Evolutionary conservation across 1,140 invertebrate species (phyloP).

Genomic region (Zaprionus davidi): DNA sequence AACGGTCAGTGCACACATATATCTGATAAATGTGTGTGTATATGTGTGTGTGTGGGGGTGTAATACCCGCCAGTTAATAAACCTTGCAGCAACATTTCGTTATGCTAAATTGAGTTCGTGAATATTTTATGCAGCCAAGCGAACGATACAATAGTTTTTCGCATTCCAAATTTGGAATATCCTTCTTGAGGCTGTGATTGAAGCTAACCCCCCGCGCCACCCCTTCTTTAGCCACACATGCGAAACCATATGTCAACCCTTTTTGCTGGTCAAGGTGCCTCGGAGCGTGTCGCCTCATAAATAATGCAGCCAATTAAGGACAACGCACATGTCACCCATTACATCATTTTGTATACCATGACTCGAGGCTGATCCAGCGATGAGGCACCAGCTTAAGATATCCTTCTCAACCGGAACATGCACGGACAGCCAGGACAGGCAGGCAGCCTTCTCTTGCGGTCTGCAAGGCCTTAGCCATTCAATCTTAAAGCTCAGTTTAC

Average conservation of each 20-base stretch:
- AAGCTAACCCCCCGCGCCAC: slow-evolving; percentile 18
- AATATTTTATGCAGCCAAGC: slow-evolving; percentile 62
- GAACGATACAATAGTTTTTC: slow-evolving; percentile 56
- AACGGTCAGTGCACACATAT: not conserved
- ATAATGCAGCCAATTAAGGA: slow-evolving; percentile 75
- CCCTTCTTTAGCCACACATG: not conserved
- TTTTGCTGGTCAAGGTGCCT: slow-evolving; percentile 37
- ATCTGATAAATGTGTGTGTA: not conserved
- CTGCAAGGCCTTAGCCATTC: not conserved
- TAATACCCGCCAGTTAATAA: slow-evolving; percentile 9
- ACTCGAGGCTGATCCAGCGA: not conserved
- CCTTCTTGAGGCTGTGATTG: slow-evolving; percentile 44
- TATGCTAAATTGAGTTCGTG: slow-evolving; percentile 72
- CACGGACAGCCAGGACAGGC: slow-evolving; percentile 21
- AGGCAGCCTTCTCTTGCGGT: slow-evolving; percentile 1
- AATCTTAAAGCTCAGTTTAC: not conserved
- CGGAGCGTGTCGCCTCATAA: slow-evolving; percentile 43
- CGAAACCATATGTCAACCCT: slow-evolving; percentile 64
- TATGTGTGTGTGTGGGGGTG: not conserved
- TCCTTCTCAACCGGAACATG: slow-evolving; percentile 46
- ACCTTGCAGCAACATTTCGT: slow-evolving; percentile 42
- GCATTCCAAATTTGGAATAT: slow-evolving; percentile 9
- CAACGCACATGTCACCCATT: slow-evolving; percentile 54
- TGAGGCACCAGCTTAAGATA: slow-evolving; percentile 8
- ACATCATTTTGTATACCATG: slow-evolving; percentile 22